Percentiles rank a stretch among this genome's conserved stretches.
These are phyloP conservation scores for Trichogramma pretiosum DNA, from an alignment of 1,140 invertebrate species.

Conservation along the genomic window DNA sequence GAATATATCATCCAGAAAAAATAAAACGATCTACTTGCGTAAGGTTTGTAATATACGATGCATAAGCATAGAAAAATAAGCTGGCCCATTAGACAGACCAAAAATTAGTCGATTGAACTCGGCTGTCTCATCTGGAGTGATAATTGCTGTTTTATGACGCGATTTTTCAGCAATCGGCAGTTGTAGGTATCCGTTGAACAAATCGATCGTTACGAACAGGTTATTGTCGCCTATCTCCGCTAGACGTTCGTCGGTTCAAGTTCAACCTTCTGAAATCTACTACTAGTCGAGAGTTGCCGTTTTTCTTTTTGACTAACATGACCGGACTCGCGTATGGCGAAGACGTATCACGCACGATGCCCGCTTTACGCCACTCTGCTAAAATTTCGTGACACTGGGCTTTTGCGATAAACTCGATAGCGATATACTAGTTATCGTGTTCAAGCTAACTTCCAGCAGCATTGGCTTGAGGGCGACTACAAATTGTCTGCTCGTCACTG, in stretches of 20 bases:
- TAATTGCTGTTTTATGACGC: constrained; percentile 17
- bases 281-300: constrained; percentile 8
- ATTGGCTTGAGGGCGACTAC: too few species aligned
- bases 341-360: constrained; percentile 6
- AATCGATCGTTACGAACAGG: constrained; percentile 14
- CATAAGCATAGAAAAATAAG: constrained; percentile 18
- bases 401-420: too few species aligned
- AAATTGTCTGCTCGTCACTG: too few species aligned
- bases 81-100: constrained; percentile 18
- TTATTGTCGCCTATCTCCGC: neutral
- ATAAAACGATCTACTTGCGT: constrained; percentile 10
- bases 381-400: constrained; percentile 16
- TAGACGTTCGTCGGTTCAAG: constrained; percentile 14
- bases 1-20: constrained; percentile 18
- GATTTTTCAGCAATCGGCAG: constrained; percentile 14
- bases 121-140: constrained; percentile 17
- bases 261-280: constrained; percentile 14
- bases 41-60: constrained; percentile 7
- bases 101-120: constrained; percentile 14
- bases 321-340: constrained; percentile 9
- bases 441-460: too few species aligned
- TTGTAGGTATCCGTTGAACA: constrained; percentile 18
- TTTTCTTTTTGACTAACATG: constrained; percentile 9
- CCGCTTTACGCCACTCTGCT: constrained; percentile 7
- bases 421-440: too few species aligned